A percentile compares a stretch with the other conserved stretches of the same genome.
phyloP scores from a whole-genome alignment of 1,140 invertebrate genomes.

The Gonatopus flavifemur region DNA sequence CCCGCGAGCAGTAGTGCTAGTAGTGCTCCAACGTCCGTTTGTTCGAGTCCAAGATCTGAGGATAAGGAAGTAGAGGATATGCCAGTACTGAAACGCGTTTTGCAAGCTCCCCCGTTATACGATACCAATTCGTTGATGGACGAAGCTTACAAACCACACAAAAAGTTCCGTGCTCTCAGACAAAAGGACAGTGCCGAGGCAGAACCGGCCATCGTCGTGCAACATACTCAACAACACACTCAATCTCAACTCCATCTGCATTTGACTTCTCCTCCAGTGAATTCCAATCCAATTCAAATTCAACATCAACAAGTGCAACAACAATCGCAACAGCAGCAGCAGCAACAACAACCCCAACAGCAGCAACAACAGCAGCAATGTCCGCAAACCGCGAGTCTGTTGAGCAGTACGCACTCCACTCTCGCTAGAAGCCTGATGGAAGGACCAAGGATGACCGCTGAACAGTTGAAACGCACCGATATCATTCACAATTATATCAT shows the following conservation, averaged over 20 bases:
- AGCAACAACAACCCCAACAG: slow-evolving; percentile 32
- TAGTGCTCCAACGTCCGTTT: slow-evolving; percentile 74
- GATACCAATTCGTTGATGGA: slow-evolving; percentile 89
- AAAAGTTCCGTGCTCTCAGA: slow-evolving; percentile 84
- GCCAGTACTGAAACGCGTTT: slow-evolving; percentile 88
- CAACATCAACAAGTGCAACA: slow-evolving; percentile 23
- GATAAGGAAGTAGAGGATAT: slow-evolving; percentile 89
- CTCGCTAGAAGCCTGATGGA: slow-evolving; percentile 86
- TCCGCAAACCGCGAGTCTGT: slow-evolving; percentile 50
- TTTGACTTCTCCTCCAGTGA: slow-evolving; percentile 48
- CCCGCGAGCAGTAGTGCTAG: slow-evolving; percentile 66
- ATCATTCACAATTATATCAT: slow-evolving; percentile 89
- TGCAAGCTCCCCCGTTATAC: slow-evolving; percentile 87
- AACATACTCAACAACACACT: slow-evolving; percentile 36
- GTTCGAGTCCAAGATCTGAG: slow-evolving; percentile 83
- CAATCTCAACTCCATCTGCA: slow-evolving; percentile 58
- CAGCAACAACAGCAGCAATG: slow-evolving; percentile 46
- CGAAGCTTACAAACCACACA: slow-evolving; percentile 92
- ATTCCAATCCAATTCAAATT: slow-evolving; percentile 27
- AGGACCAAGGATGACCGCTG: slow-evolving; percentile 82
- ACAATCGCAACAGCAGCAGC: too few species aligned
- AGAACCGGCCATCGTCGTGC: slow-evolving; percentile 61
- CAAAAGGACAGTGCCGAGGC: slow-evolving; percentile 78
- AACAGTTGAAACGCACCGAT: slow-evolving; percentile 85
- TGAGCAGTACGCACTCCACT: slow-evolving; percentile 84